Evolutionary conservation across 2,888 invertebrate species (phyloP).

Genomic region (Branchipolynoe longqiensis): DNA sequence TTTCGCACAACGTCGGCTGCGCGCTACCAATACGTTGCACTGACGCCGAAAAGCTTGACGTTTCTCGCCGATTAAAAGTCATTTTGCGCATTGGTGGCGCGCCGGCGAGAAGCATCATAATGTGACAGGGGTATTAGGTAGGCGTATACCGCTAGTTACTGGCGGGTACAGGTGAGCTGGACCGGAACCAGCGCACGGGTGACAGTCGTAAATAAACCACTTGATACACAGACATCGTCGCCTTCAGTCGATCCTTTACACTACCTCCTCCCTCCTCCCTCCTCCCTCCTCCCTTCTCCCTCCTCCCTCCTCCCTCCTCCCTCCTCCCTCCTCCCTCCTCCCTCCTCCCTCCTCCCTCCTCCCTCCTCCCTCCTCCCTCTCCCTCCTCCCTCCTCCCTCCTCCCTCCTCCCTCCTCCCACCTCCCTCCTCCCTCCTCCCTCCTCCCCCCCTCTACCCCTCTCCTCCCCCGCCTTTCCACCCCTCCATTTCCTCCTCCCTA

Average conservation of each 20-base stretch:
- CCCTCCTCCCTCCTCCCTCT: not conserved
- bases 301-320: constrained; percentile 14
- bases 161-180: too few species aligned
- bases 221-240: not conserved
- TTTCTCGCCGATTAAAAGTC: too few species aligned
- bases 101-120: too few species aligned
- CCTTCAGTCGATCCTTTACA: not conserved
- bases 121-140: not conserved
- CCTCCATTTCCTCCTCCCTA: not conserved
- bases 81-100: too few species aligned
- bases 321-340: not conserved
- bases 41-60: too few species aligned
- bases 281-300: not conserved
- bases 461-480: not conserved
- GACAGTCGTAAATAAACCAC: too few species aligned
- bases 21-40: too few species aligned
- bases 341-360: not conserved
- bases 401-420: not conserved
- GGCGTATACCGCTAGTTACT: not conserved
- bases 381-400: not conserved
- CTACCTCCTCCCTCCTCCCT: not conserved
- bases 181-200: too few species aligned
- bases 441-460: not conserved
- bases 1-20: too few species aligned
- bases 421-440: not conserved